Base-by-base conservation (phyloP, 2,113 vertebrate species). In the Tachuris rubrigastra region DNA sequence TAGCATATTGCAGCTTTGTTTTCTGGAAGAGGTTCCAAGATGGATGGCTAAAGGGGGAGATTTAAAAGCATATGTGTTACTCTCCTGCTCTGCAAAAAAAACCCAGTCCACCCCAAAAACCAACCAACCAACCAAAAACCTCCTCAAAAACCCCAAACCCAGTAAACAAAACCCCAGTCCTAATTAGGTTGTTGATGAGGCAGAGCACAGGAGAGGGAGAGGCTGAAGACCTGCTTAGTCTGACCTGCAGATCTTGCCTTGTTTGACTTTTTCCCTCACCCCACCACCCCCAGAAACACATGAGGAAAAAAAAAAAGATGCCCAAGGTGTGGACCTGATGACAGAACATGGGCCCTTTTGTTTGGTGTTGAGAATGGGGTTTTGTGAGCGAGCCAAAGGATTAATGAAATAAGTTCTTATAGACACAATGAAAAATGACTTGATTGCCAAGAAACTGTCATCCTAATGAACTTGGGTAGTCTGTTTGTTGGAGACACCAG, bases 401-500 rank as follows among this genome's bases (percentile, higher is more conserved):
- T 87, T 88, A 72, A 95, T 85, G 88, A 89, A 79, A 50, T 85
- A 71, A 94, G 35, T 79, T 92, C 84, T 83, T 93, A 92, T 83
- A 82, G 93, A 60, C 81, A 71, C 74, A 74, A 65, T 81, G 86
- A 90, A 84, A 91, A 91, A 92, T 62, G 0, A 53, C 16, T 85
- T 50, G 89, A 55, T 92, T 93, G 94, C 94, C 92, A 96, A 89
- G 85, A 89, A 96, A 42, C 79, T 96, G 85, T 95, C 81, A 0
- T 93, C 58, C 89, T 93, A 89, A 91, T 95, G 91, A 95, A 83
- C 90, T 67, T 19, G 1, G 73, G 68, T 73, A 77, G 85, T 90
- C 82, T 94, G 84, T 89, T 85, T 92, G 78, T 49, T 95, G 87
- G 86, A 95, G 87, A 72, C 93, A 91, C 63, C 79, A 95, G 81